Evolutionary conservation across 2,888 invertebrate genomes (phyloP).

Genomic region (Epirrita christyi): DNA sequence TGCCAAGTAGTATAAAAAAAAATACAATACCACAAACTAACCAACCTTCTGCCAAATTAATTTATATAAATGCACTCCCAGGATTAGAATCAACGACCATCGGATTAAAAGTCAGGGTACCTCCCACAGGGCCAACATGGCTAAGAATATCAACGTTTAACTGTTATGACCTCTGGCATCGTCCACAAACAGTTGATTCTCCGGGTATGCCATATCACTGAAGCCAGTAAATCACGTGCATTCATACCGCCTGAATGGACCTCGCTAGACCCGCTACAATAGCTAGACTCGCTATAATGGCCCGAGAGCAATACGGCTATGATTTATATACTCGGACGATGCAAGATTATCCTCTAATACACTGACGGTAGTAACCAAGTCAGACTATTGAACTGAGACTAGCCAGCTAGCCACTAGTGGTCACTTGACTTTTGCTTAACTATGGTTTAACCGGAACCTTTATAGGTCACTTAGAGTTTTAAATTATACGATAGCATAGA

Average conservation of each 20-base stretch:
- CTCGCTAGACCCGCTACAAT: constrained; percentile 36
- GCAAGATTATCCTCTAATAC: constrained; percentile 31
- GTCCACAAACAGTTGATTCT: constrained; percentile 21
- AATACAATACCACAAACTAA: too few relatives aligned
- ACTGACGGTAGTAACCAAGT: constrained; percentile 13
- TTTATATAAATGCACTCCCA: too few relatives aligned
- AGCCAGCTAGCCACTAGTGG: background rate
- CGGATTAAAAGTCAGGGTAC: too few relatives aligned
- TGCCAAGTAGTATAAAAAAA: too few relatives aligned
- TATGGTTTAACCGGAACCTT: background rate
- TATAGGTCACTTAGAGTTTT: background rate
- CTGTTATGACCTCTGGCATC: constrained; percentile 5
- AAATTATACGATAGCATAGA: background rate
- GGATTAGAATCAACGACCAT: too few relatives aligned
- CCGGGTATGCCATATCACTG: constrained; percentile 13
- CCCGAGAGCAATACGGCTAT: constrained; percentile 38
- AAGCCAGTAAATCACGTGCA: constrained; percentile 37
- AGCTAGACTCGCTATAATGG: constrained; percentile 39
- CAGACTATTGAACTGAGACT: constrained; percentile 7
- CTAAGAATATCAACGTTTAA: too few relatives aligned
- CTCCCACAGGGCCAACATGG: too few relatives aligned
- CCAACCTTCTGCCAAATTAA: too few relatives aligned
- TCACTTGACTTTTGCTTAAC: background rate
- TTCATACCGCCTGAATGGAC: constrained; percentile 36
- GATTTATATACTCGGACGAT: constrained; percentile 26